Conservation (phyloP, 2,888 invertebrate species). For the Drosophila nr. perissopoda region DNA sequence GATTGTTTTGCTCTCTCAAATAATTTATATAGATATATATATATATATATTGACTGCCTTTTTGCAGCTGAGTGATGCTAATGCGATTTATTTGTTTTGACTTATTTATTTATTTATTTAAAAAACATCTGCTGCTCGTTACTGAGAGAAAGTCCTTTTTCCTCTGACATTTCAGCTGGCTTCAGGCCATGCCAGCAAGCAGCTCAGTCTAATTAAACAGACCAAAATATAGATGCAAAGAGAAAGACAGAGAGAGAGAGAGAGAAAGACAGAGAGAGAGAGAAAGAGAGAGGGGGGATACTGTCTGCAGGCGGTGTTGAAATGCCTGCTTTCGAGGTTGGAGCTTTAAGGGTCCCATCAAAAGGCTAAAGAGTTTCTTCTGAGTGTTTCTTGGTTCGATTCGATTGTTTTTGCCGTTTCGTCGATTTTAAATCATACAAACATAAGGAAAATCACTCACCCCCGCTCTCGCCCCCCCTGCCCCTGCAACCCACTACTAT, state of each 20-base stretch:
- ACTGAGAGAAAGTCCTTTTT: background rate
- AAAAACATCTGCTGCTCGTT: background rate
- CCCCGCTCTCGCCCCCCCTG: background rate
- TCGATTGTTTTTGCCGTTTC: background rate
- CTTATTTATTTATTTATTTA: constrained; percentile 17
- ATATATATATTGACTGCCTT: background rate
- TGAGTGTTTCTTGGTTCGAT: background rate
- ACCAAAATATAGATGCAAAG: constrained; percentile 30
- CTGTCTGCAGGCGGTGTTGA: background rate
- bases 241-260: background rate
- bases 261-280: background rate
- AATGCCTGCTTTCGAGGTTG: background rate
- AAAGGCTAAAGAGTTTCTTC: background rate
- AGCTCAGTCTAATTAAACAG: constrained; percentile 46
- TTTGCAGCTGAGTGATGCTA: background rate
- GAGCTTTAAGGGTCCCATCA: background rate
- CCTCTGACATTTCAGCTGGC: constrained; percentile 16
- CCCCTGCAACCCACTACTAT: background rate
- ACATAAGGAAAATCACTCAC: background rate
- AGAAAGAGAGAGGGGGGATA: background rate
- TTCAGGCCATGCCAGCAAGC: constrained; percentile 12
- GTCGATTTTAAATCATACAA: background rate
- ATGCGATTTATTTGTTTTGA: constrained; percentile 14
- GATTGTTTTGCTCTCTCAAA: background rate
- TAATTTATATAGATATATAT: background rate